Evolutionary conservation across 2,113 vertebrate species (phyloP), one percentile per base, ranked within the genome.

Genomic region (Leucopsar rothschildi): DNA sequence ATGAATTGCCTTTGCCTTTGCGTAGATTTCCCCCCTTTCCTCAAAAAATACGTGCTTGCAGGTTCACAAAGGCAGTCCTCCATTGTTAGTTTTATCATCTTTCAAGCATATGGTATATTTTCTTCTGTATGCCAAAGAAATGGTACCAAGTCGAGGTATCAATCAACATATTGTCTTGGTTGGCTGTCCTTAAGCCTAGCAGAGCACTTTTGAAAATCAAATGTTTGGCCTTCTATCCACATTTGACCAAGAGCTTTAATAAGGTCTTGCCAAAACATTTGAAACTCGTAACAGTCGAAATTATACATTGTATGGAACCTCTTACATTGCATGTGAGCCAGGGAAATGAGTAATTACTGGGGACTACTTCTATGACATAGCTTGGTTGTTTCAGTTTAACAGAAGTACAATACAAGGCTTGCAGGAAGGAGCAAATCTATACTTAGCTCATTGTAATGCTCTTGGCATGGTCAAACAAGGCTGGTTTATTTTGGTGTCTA

Each of bases 81-180:
- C 75, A 88, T 96, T 97, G 93, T 96, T 96, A 59, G 73, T 76
- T 95, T 97, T 97, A 96, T 96, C 91, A 77, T 87, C 89, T 87
- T 87, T 89, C 91, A 85, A 5, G 84, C 94, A 94, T 91, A 77
- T 88, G 91, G 45, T 88, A 23, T 40, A 53, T 82, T 93, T 79
- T 79, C 75, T 71, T 72, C 15, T 23, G 28, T 39, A 50, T 82
- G 89, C 84, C 91, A 92, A 65, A 82, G 81, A 87, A 89, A 28
- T 60, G 61, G 64, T 92, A 86, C 57, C 49, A 40, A 76, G 89
- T 69, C 82, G 66, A 82, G 86, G 70, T 92, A 86, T 89, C 6
- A 24, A 25, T 95, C 75, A 69, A 31, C 11, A 0, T 82, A 42
- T 50, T 61, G 40, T 92, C 70, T 72, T 96, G 86, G 73, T 89